These are phyloP conservation scores for Dendrocincla tyrannina DNA, from an alignment of 2,797 vertebrate species.

Conservation along the genomic window DNA sequence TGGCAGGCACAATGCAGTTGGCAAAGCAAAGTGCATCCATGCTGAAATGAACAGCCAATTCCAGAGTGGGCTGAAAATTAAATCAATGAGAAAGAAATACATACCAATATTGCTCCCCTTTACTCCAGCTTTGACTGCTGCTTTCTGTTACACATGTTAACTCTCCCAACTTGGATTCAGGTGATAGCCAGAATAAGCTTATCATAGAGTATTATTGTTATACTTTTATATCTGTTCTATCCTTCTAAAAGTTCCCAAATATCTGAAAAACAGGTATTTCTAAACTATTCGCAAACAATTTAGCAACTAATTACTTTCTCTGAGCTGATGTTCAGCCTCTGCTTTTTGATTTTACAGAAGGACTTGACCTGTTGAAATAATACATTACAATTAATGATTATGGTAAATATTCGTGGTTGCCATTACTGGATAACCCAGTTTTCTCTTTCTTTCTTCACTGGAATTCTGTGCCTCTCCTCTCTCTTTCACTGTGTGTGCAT, in stretches of 20 bases:
- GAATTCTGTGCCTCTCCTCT: neutral
- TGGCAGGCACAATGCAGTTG: slow-evolving; percentile 57
- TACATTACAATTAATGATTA: neutral
- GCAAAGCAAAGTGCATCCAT: slow-evolving; percentile 70
- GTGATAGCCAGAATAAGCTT: neutral
- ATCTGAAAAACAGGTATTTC: neutral
- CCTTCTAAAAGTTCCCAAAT: neutral
- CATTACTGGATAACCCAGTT: neutral
- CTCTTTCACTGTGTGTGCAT: neutral
- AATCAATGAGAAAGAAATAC: neutral
- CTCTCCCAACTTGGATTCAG: neutral
- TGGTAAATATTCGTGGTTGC: neutral
- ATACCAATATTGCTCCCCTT: neutral
- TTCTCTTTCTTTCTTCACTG: neutral
- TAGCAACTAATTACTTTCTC: neutral
- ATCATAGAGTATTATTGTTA: neutral
- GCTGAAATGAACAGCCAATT: slow-evolving; percentile 69
- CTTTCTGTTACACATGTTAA: neutral
- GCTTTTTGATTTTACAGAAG: neutral
- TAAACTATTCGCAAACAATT: neutral
- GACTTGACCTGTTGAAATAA: neutral
- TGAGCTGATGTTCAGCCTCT: neutral
- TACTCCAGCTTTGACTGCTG: neutral
- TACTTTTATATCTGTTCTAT: neutral
- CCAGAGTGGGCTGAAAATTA: slow-evolving; percentile 15